phyloP scores from a whole-genome alignment of 2,888 invertebrate species.

The Sepiola atlantica region DNA sequence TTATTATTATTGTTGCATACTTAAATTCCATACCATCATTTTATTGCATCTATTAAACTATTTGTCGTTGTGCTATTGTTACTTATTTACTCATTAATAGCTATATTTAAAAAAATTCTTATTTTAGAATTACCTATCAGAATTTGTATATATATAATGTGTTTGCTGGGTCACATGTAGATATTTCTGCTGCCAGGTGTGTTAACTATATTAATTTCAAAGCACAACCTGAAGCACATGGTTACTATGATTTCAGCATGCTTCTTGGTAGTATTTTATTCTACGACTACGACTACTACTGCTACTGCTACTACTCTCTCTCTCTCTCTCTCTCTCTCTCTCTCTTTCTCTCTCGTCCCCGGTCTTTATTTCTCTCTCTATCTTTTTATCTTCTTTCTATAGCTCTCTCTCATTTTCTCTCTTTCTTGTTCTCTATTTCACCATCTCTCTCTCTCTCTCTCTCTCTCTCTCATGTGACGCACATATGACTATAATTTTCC shows the following conservation, averaged over 20 bases:
- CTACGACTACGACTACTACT: neutral
- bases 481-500: neutral
- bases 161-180: neutral
- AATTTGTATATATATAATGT: neutral
- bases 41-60: neutral
- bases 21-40: neutral
- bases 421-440: neutral
- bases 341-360: neutral
- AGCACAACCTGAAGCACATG: neutral
- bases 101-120: no score
- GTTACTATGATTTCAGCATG: neutral
- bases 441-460: neutral
- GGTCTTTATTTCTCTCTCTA: neutral
- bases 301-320: neutral
- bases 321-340: neutral
- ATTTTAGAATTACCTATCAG: neutral
- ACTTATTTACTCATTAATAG: no score
- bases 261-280: neutral
- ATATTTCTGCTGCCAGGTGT: neutral
- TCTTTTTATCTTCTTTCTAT: neutral
- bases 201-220: neutral
- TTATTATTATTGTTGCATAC: neutral
- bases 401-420: no score
- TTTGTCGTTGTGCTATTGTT: neutral
- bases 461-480: neutral